phyloP scores from a whole-genome alignment of 2,888 invertebrate genomes.

The Drosophila picticornis region DNA sequence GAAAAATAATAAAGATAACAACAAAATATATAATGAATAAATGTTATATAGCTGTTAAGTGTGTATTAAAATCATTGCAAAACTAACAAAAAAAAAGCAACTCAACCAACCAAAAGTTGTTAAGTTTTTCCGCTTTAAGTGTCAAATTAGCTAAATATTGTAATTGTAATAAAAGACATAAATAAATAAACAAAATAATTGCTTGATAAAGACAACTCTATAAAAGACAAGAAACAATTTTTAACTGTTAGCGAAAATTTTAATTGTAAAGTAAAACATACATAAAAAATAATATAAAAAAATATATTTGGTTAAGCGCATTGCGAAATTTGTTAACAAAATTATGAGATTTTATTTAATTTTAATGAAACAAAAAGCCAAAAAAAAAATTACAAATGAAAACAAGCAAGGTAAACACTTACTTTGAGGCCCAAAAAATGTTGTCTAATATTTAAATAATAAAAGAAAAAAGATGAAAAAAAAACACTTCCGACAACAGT shows the following conservation, averaged over 20 bases:
- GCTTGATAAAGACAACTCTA: slow-evolving; percentile 56
- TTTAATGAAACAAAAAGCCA: slow-evolving; percentile 56
- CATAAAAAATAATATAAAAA: slow-evolving; percentile 12
- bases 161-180: slow-evolving; percentile 61
- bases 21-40: slow-evolving; percentile 45
- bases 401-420: slow-evolving; percentile 51
- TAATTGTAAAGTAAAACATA: slow-evolving; percentile 71
- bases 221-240: slow-evolving; percentile 60
- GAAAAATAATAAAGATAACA: slow-evolving; percentile 32
- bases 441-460: slow-evolving; percentile 54
- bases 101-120: slow-evolving; percentile 70
- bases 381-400: slow-evolving; percentile 41
- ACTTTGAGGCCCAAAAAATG: slow-evolving; percentile 61
- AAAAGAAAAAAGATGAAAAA: slow-evolving; percentile 9
- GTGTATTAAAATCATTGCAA: slow-evolving; percentile 67
- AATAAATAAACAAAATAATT: slow-evolving; percentile 46
- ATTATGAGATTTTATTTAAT: slow-evolving; percentile 71
- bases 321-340: slow-evolving; percentile 73
- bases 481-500: slow-evolving; percentile 25
- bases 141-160: slow-evolving; percentile 80
- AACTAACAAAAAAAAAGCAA: slow-evolving; percentile 56
- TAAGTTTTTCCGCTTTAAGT: slow-evolving; percentile 82
- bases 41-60: slow-evolving; percentile 73
- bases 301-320: slow-evolving; percentile 63
- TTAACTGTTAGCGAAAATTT: slow-evolving; percentile 80